Evolutionary conservation across 2,888 invertebrate genomes (phyloP).

Genomic region (Netelia virgata): DNA sequence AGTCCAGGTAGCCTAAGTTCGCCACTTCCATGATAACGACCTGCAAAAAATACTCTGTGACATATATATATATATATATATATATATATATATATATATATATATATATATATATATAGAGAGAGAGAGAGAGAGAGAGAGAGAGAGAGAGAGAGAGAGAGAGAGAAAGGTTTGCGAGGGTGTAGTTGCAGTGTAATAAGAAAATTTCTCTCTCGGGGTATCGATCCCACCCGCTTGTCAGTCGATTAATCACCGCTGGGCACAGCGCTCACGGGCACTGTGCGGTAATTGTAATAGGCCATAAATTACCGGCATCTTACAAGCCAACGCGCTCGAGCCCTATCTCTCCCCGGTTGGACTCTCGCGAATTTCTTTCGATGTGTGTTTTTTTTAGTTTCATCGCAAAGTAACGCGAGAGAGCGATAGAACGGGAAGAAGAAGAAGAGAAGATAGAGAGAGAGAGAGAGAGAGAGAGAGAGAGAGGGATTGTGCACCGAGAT

Average conservation of each 20-base stretch:
- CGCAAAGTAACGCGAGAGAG: conserved; percentile 27
- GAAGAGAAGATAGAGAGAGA: conserved; percentile 2
- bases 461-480: conserved; percentile 1
- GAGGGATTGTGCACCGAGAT: not conserved
- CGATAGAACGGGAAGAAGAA: conserved; percentile 1
- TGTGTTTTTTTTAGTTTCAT: not conserved
- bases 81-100: conserved; percentile 8
- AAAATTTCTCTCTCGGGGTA: conserved; percentile 60
- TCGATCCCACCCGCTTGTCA: conserved; percentile 74
- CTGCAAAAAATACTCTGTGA: too few relatives aligned
- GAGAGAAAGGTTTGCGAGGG: too few relatives aligned
- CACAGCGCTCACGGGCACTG: conserved; percentile 66
- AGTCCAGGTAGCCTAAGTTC: conserved; percentile 4
- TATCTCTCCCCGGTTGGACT: conserved; percentile 20
- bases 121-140: too few relatives aligned
- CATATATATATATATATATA: conserved; percentile 5
- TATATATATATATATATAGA: conserved; percentile 12
- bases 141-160: too few relatives aligned
- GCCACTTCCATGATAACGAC: too few relatives aligned
- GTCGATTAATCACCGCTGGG: conserved; percentile 76
- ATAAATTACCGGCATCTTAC: conserved; percentile 77
- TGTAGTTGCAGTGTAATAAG: conserved; percentile 55
- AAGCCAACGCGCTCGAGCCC: conserved; percentile 66
- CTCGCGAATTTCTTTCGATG: not conserved
- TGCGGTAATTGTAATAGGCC: conserved; percentile 76